A percentile compares a stretch with the other conserved stretches of the same genome.
Conservation (phyloP, 2,113 vertebrate genomes). For the Panthera tigris region DNA sequence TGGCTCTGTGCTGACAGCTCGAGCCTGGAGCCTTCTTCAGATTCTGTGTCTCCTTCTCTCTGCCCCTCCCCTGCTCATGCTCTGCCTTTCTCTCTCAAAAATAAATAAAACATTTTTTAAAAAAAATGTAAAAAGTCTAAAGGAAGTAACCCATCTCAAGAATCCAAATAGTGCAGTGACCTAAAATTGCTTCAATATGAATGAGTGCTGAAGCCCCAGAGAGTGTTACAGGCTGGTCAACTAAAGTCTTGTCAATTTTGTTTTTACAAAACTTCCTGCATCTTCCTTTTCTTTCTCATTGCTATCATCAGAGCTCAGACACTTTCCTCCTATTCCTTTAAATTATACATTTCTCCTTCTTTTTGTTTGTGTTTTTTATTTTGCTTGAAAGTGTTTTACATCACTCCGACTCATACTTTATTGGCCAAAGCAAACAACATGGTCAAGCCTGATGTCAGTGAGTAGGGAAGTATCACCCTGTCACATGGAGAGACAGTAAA, state of each 20-base stretch:
- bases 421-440: background rate
- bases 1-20: no score
- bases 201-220: conserved; percentile 37
- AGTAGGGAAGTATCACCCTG: background rate
- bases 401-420: background rate
- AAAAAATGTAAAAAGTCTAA: background rate
- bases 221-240: background rate
- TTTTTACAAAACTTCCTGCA: background rate
- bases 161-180: background rate
- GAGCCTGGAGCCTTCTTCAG: no score
- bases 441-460: background rate
- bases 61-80: no score
- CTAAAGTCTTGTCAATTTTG: background rate
- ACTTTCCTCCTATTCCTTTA: background rate
- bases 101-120: no score
- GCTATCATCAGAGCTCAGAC: background rate
- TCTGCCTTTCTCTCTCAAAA: no score
- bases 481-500: background rate
- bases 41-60: no score
- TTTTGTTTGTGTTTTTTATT: conserved; percentile 1
- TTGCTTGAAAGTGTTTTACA: background rate
- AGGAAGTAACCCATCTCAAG: background rate
- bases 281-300: background rate
- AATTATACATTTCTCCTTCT: background rate
- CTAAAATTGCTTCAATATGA: conserved; percentile 67